Evolutionary conservation across 2,113 vertebrate species (phyloP).

Genomic region (Catharus fuscescens): DNA sequence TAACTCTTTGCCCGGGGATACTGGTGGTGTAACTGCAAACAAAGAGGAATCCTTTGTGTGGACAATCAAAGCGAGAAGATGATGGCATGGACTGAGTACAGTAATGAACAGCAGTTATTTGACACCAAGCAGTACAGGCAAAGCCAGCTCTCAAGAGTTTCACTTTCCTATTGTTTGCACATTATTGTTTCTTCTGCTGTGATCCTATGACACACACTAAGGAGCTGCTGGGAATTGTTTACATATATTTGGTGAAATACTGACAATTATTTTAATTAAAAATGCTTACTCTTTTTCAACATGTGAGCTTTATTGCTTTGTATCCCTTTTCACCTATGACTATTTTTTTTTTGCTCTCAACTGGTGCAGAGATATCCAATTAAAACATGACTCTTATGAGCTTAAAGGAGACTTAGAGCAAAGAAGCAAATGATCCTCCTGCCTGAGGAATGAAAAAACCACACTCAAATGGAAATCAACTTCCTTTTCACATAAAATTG

Average conservation of each 20-base stretch:
- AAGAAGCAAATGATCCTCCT: neutral
- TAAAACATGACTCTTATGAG: neutral
- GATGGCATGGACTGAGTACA: neutral
- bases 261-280: neutral
- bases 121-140: neutral
- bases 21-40: constrained; percentile 55
- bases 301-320: neutral
- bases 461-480: neutral
- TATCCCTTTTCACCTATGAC: neutral
- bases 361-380: neutral
- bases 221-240: neutral
- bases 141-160: neutral
- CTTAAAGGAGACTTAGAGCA: neutral
- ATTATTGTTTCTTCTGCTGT: neutral
- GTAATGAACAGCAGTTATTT: neutral
- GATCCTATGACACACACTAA: neutral
- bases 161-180: neutral
- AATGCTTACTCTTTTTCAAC: neutral
- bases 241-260: neutral
- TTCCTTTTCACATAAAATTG: neutral
- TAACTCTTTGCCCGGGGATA: constrained; percentile 55
- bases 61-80: neutral
- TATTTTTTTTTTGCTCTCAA: neutral
- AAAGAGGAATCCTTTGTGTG: neutral
- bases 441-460: neutral